phyloP scores from a whole-genome alignment of 2,113 vertebrate genomes.

The Microcebus tavaratra region DNA sequence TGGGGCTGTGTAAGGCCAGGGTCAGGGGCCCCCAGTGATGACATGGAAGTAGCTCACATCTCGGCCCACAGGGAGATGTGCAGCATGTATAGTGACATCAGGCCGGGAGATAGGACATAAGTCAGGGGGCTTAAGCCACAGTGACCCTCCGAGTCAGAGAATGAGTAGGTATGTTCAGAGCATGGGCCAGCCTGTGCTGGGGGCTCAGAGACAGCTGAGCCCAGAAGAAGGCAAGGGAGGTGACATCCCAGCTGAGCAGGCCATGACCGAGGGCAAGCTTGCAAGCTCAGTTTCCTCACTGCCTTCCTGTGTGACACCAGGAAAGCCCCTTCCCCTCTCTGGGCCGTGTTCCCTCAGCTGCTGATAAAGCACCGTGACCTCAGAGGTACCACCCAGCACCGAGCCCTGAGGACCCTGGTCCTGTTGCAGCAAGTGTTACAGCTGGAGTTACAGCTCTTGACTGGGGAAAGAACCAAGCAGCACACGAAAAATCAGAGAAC shows the following conservation, averaged over 20 bases:
- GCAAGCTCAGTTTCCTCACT: too few species aligned
- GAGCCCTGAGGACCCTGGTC: not conserved
- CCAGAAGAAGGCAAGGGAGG: not conserved
- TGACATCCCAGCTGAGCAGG: not conserved
- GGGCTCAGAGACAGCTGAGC: not conserved
- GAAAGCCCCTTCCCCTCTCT: not conserved
- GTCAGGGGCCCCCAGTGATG: not conserved
- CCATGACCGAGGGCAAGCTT: not conserved
- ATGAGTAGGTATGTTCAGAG: not conserved
- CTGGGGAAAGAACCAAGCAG: accelerated
- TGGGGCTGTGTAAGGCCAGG: too few species aligned
- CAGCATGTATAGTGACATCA: accelerated
- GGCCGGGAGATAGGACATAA: accelerated
- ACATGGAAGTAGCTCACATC: not conserved
- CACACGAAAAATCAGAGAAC: too few species aligned
- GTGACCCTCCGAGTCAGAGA: not conserved
- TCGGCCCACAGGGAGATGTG: not conserved
- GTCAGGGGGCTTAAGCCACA: too few species aligned
- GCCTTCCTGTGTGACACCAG: not conserved
- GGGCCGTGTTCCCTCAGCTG: not conserved
- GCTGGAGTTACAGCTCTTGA: too few species aligned
- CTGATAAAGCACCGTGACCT: not conserved
- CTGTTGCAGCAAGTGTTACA: too few species aligned
- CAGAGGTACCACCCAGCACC: not conserved
- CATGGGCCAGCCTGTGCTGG: not conserved